Base-by-base conservation (phyloP, 2,888 invertebrate species). In the Papilio demoleus region DNA sequence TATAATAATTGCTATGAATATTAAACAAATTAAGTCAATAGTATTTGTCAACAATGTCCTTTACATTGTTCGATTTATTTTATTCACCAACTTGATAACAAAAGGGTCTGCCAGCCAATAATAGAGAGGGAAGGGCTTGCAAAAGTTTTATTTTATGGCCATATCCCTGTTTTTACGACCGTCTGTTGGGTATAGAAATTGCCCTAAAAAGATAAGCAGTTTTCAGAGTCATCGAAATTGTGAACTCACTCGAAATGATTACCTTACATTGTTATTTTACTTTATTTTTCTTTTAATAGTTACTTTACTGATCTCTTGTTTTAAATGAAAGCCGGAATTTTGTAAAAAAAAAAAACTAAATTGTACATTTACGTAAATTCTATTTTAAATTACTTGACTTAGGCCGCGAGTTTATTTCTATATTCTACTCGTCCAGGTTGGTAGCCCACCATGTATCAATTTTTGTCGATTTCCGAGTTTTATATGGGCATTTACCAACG, bases 121-220 rank as follows among this genome's bases (percentile, higher is more conserved):
- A 64, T 31, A 56, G 40, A 11, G 31, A 19, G 22, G 36, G 24
- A 0, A 47, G n/a, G 24, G 53, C 24, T 64, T 58, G 56, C 65
- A 65, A 65, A 65, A 65, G 56, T 65, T 65, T 58, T 45, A 58
- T 58, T 65, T 65, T 58, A 58, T 58, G 19, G 34, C 58, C 58
- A 65, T 40, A 61, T 67, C 31, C 36, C 17, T 40, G 27, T 24
- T 67, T 61, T 67, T 67, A 60, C 47, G 60, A 50, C 38, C 50
- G 47, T 50, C 47, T 40, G 40, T 67, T 67, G 50, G 4, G 61
- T 61, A 61, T 38, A 53, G 40, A 61, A 67, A 67, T 61, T 50
- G 53, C 17, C 27, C 31, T 38, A 31, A 62, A 60, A 62, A 62
- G 53, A 50, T 66, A 27, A 50, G 38, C 38, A 60, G 38, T 50